A percentile compares a stretch with the other conserved stretches of the same genome.
Evolutionary conservation across 2,113 vertebrate genomes (phyloP).

Genomic region (Sialia sialis): DNA sequence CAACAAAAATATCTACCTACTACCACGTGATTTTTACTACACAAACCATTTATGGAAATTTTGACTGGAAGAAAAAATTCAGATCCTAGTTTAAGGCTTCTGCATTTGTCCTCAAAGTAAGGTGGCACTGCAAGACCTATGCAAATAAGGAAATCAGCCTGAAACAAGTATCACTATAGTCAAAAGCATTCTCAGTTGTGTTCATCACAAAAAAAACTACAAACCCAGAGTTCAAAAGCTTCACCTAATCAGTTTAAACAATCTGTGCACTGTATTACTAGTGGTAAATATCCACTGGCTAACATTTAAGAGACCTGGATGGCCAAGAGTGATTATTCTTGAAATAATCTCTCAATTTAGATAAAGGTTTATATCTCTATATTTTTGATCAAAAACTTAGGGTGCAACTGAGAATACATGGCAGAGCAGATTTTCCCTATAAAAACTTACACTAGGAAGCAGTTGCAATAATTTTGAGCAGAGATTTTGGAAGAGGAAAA

Average conservation of each 20-base stretch:
- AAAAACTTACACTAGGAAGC: background rate
- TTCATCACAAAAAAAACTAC: background rate
- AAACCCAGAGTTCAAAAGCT: background rate
- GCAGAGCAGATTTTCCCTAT: background rate
- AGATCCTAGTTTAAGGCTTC: background rate
- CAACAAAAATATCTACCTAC: background rate
- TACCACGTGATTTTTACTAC: background rate
- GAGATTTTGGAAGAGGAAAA: background rate
- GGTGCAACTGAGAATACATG: background rate
- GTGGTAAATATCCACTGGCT: background rate
- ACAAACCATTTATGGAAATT: background rate
- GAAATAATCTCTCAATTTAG: background rate
- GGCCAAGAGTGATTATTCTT: background rate
- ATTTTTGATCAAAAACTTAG: background rate
- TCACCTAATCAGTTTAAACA: background rate
- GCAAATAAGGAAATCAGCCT: background rate
- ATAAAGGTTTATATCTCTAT: background rate
- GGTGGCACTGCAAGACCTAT: background rate
- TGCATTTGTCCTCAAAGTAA: background rate
- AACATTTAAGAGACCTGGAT: background rate
- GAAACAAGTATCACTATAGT: background rate
- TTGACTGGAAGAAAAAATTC: background rate
- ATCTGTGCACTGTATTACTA: background rate
- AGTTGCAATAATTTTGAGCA: background rate
- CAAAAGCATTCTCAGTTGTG: background rate